phyloP scores from a whole-genome alignment of 2,113 vertebrate species.

The Neofelis nebulosa region DNA sequence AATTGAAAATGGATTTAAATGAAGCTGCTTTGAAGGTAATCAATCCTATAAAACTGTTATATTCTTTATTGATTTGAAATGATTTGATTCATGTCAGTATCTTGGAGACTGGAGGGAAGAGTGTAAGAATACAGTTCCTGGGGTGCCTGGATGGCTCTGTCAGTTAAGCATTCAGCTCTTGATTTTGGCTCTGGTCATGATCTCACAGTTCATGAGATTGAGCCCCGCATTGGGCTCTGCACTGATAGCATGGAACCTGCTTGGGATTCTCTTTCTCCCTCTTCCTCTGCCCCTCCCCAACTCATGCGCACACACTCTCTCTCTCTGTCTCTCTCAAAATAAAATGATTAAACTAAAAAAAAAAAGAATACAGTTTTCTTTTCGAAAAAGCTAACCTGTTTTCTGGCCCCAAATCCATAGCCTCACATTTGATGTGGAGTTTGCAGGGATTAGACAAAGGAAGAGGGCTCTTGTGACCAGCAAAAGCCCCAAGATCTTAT shows the following conservation, averaged over 20 bases:
- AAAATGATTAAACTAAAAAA: too few species aligned
- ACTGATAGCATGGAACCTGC: too few species aligned
- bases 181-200: too few species aligned
- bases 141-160: too few species aligned
- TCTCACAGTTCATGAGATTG: too few species aligned
- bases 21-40: not conserved
- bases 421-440: not conserved
- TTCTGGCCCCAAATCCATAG: constrained; percentile 1
- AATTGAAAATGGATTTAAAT: constrained; percentile 9
- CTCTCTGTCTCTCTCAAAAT: too few species aligned
- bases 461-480: not conserved
- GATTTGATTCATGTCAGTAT: constrained; percentile 9
- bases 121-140: not conserved
- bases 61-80: constrained; percentile 37
- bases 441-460: not conserved
- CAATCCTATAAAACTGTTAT: not conserved
- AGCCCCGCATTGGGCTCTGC: too few species aligned
- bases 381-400: constrained; percentile 33
- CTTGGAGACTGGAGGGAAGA: not conserved
- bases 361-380: not conserved
- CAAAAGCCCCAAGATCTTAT: not conserved
- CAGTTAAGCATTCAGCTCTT: too few species aligned
- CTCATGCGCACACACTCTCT: too few species aligned
- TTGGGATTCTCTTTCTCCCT: too few species aligned
- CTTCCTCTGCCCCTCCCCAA: too few species aligned